These are phyloP conservation scores for Stegophylla sp. DNA, from an alignment of 2,888 invertebrate species.

Conservation along the genomic window DNA sequence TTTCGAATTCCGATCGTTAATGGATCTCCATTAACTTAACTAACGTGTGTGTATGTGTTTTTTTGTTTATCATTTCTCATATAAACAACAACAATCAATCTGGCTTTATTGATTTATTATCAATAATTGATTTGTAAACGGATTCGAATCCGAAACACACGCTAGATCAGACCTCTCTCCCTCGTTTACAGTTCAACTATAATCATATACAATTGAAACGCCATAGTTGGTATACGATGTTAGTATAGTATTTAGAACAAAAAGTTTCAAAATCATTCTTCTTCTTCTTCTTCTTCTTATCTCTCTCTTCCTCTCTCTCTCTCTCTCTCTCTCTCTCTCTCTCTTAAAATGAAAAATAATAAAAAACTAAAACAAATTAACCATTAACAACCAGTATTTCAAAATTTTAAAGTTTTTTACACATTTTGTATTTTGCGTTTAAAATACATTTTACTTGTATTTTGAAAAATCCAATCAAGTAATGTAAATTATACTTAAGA, in stretches of 20 bases:
- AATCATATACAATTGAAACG: background rate
- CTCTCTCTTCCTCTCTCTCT: too few relatives aligned
- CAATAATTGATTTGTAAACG: conserved; percentile 41
- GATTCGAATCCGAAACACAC: conserved; percentile 4
- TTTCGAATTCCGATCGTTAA: conserved; percentile 44
- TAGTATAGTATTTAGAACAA: conserved; percentile 17
- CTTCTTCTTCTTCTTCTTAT: too few relatives aligned
- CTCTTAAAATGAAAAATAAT: too few relatives aligned
- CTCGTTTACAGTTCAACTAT: background rate
- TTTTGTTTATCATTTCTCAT: background rate
- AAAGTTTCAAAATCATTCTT: conserved; percentile 5
- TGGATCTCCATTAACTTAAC: conserved; percentile 26
- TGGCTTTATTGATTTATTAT: conserved; percentile 41
- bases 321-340: too few relatives aligned
- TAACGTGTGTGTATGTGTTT: background rate
- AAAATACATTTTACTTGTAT: too few relatives aligned
- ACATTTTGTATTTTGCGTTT: too few relatives aligned
- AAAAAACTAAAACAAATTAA: too few relatives aligned
- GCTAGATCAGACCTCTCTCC: background rate
- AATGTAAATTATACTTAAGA: too few relatives aligned
- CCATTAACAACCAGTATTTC: too few relatives aligned
- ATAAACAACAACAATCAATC: conserved; percentile 35
- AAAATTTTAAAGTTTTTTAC: too few relatives aligned
- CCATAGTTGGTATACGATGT: background rate
- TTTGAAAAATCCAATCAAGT: too few relatives aligned